phyloP scores from a whole-genome alignment of 1,140 invertebrate species.

The Thereuonema tuberculata region DNA sequence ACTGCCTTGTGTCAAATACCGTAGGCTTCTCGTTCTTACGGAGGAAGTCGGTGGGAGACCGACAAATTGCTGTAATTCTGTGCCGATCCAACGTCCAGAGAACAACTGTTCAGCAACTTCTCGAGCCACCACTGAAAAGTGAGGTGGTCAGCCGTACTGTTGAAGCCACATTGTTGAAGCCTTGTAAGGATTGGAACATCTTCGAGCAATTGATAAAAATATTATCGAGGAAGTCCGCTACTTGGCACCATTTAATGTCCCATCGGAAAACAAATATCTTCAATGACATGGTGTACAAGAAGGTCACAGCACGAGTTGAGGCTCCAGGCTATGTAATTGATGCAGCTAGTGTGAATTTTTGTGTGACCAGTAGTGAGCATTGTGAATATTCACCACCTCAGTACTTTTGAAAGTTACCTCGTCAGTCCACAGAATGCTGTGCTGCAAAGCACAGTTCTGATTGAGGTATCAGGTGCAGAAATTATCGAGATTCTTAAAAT shows the following conservation, averaged over 20 bases:
- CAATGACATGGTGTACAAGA: background rate
- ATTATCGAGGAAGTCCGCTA: background rate
- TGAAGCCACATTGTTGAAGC: too few species aligned
- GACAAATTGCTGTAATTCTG: too few species aligned
- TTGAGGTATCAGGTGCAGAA: background rate
- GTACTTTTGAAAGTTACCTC: background rate
- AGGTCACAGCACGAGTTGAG: background rate
- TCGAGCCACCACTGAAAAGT: too few species aligned
- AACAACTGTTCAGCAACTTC: too few species aligned
- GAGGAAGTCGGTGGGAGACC: too few species aligned
- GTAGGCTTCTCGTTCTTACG: too few species aligned
- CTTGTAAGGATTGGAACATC: too few species aligned
- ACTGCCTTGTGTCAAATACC: too few species aligned
- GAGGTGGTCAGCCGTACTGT: too few species aligned
- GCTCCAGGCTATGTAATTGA: background rate
- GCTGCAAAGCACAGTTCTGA: background rate
- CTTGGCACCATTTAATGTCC: background rate
- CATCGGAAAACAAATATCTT: background rate
- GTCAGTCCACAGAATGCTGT: background rate
- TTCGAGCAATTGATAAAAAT: background rate
- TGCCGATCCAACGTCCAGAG: too few species aligned
- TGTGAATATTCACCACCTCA: too few species aligned
- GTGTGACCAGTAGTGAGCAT: background rate
- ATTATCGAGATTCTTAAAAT: background rate
- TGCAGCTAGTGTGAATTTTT: background rate